Conservation (phyloP, 1,140 invertebrate genomes). For the Drosophila oshimai region DNA sequence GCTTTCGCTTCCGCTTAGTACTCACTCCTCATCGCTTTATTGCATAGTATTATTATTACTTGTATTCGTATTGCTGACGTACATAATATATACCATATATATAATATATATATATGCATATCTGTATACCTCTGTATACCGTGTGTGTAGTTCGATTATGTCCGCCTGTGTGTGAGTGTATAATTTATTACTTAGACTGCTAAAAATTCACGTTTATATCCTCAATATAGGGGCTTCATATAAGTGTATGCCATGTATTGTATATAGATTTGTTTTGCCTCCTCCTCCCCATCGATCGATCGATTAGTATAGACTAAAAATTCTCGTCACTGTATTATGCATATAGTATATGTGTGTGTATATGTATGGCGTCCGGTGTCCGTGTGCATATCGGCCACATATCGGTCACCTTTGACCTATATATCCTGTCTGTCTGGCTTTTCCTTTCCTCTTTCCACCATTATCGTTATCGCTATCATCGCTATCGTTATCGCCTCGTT, state of each 20-base stretch:
- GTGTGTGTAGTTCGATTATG: conserved; percentile 17
- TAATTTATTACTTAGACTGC: conserved; percentile 67
- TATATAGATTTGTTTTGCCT: conserved; percentile 51
- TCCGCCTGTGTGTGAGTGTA: conserved; percentile 24
- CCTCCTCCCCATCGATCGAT: conserved; percentile 8
- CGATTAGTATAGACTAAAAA: conserved; percentile 64
- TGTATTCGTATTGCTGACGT: conserved; percentile 30
- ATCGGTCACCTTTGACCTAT: conserved; percentile 16
- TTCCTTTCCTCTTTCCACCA: conserved; percentile 20
- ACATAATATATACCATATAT: conserved; percentile 26
- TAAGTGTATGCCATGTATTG: conserved; percentile 68
- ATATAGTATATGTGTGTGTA: conserved; percentile 48
- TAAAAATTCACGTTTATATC: conserved; percentile 81
- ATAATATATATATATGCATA: conserved; percentile 11
- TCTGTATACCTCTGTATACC: conserved; percentile 5
- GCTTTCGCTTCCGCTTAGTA: conserved; percentile 29
- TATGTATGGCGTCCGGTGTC: conserved; percentile 16
- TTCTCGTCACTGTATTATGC: conserved; percentile 42
- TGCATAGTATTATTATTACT: conserved; percentile 53
- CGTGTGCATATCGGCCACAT: conserved; percentile 6
- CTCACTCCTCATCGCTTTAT: conserved; percentile 49
- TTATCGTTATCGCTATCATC: conserved; percentile 9
- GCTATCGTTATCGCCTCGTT: conserved; percentile 13
- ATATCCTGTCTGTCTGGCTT: conserved; percentile 29
- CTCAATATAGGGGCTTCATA: conserved; percentile 72